These are phyloP conservation scores for Philypnodon macrostomus DNA, from an alignment of 2,797 vertebrate genomes.

Conservation along the genomic window DNA sequence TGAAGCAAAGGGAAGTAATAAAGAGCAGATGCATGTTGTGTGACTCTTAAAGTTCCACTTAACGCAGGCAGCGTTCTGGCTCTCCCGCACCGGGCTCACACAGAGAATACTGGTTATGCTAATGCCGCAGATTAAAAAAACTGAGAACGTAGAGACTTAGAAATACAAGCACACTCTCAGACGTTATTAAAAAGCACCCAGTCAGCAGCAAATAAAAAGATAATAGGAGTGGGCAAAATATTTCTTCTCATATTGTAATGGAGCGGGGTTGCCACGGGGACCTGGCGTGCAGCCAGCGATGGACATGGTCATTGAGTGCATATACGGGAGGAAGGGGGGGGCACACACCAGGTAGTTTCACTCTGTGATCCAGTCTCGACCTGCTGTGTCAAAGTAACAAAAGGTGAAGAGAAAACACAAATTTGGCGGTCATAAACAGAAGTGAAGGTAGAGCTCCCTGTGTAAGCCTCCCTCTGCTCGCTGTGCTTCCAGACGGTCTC, in stretches of 20 bases:
- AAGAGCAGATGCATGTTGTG: slow-evolving; percentile 82
- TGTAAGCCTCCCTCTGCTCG: slow-evolving; percentile 58
- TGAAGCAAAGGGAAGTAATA: slow-evolving; percentile 85
- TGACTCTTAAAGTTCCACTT: slow-evolving; percentile 77
- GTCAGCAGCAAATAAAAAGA: slow-evolving; percentile 69
- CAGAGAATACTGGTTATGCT: slow-evolving; percentile 52
- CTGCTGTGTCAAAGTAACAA: slow-evolving; percentile 58
- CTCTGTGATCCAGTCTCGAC: slow-evolving; percentile 70
- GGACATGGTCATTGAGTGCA: slow-evolving; percentile 72
- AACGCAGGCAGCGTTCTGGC: slow-evolving; percentile 64
- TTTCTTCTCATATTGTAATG: slow-evolving; percentile 65
- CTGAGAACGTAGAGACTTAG: no score
- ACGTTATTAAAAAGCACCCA: slow-evolving; percentile 55
- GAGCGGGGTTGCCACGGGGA: slow-evolving; percentile 69
- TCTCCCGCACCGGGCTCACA: slow-evolving; percentile 52
- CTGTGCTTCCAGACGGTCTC: slow-evolving; percentile 42
- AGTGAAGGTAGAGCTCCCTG: slow-evolving; percentile 61
- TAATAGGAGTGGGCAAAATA: slow-evolving; percentile 70
- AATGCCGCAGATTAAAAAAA: slow-evolving; percentile 50
- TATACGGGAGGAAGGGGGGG: slow-evolving; percentile 57
- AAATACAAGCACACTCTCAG: slow-evolving; percentile 46
- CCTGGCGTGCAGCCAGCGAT: slow-evolving; percentile 63
- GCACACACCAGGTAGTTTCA: slow-evolving; percentile 75
- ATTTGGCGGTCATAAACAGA: slow-evolving; percentile 66
- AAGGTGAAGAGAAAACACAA: slow-evolving; percentile 56